These are phyloP conservation scores for Xenopus petersii DNA, from an alignment of 2,797 vertebrate species.

Conservation along the genomic window DNA sequence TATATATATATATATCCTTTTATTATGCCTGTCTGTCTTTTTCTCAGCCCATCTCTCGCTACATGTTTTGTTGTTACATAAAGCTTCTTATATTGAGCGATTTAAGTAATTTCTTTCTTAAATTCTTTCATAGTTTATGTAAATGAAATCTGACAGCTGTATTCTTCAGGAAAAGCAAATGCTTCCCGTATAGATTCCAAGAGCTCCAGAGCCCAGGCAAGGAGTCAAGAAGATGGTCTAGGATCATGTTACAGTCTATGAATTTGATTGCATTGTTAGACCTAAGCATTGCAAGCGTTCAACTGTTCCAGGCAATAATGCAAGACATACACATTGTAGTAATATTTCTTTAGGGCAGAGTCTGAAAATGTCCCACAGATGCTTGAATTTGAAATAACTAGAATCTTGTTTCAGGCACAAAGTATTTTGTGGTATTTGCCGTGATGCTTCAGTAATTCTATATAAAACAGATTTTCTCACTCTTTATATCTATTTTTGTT, in stretches of 20 bases:
- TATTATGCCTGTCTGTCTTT: no score
- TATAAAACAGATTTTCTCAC: background rate
- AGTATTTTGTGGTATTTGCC: background rate
- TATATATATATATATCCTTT: no score
- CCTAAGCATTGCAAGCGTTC: conserved; percentile 1
- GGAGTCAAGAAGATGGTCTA: conserved; percentile 1
- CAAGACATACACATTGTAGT: conserved; percentile 18
- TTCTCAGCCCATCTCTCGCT: no score
- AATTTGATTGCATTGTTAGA: conserved; percentile 26
- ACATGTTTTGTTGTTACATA: no score
- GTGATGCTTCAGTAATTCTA: no score
- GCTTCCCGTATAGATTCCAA: conserved; percentile 43
- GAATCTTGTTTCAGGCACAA: background rate
- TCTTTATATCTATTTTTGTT: background rate
- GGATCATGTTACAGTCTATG: conserved; percentile 19
- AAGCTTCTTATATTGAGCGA: no score
- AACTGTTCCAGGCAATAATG: conserved; percentile 3
- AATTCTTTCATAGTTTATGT: no score
- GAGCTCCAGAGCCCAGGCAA: conserved; percentile 21
- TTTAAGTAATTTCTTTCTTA: no score
- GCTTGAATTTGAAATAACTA: background rate
- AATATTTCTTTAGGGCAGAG: conserved; percentile 21
- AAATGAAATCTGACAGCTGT: conserved; percentile 34
- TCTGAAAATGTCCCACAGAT: background rate
- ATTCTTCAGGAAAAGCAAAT: conserved; percentile 17